Conservation (phyloP, 2,888 invertebrate species). For the Drosophila niveifrons region DNA sequence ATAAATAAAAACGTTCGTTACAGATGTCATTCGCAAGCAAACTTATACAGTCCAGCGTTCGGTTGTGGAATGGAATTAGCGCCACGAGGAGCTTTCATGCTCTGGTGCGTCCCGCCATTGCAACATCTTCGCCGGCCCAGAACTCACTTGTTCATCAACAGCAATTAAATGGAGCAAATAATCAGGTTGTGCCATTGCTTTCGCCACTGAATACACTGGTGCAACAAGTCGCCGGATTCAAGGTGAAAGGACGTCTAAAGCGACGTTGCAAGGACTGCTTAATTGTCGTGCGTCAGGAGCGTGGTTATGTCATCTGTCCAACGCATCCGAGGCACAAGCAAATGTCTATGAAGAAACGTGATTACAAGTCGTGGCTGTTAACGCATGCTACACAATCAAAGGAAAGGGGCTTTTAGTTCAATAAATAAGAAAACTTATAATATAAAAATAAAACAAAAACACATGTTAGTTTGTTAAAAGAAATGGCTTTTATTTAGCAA, state of each 20-base stretch:
- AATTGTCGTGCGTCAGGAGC: constrained; percentile 89
- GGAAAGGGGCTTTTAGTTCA: constrained; percentile 75
- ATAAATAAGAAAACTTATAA: not conserved
- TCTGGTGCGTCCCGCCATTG: constrained; percentile 61
- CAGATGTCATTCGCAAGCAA: constrained; percentile 77
- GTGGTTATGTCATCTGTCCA: constrained; percentile 91
- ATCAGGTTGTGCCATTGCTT: constrained; percentile 48
- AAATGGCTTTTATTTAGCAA: not conserved
- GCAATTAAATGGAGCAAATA: constrained; percentile 29
- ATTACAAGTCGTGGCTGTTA: constrained; percentile 90
- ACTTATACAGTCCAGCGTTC: constrained; percentile 53
- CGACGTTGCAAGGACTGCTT: constrained; percentile 93
- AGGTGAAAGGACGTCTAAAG: constrained; percentile 89
- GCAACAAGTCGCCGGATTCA: constrained; percentile 88
- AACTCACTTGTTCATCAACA: constrained; percentile 19
- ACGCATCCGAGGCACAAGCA: constrained; percentile 93
- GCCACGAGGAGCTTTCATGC: constrained; percentile 71
- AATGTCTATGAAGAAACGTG: constrained; percentile 89
- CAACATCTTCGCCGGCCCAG: constrained; percentile 20
- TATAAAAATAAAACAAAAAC: not conserved
- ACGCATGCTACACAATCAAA: constrained; percentile 90
- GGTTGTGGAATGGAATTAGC: constrained; percentile 43
- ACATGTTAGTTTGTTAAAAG: not conserved
- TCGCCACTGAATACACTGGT: constrained; percentile 77
- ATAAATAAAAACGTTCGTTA: constrained; percentile 44